Evolutionary conservation across 1,140 invertebrate genomes (phyloP), one percentile per base, ranked within the genome.

Genomic region (Campoletis sonorensis): DNA sequence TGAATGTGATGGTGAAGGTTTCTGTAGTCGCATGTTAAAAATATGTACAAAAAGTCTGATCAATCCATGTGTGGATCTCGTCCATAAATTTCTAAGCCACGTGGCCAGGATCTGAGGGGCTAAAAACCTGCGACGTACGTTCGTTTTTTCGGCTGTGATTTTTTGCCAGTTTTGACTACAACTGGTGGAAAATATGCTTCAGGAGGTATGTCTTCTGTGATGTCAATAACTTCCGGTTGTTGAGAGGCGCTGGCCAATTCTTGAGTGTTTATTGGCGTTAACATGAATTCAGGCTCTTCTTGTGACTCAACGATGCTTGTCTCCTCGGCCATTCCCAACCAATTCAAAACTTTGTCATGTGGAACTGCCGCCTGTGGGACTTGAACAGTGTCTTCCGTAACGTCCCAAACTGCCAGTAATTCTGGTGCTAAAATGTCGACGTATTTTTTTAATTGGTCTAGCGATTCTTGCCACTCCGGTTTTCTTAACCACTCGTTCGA

Each of bases 281-380:
- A 64, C 77, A 73, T 21, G 15, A 76, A 70, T 37, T 85, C 83
- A 4, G 80, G 72, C 1, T 85, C 58, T 21, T 82, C 81, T 30
- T 85, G 82, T 0, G 84, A 82, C 78, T 85, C 80, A 37, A 75
- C n/a, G 7, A 33, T 37, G 68, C 15, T 18, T 23, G 40, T 78
- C 68, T 18, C 75, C 0, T 5, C 58, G 16, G 51, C 61, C 51
- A 49, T 64, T 70, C 82, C 87, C 8, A 91, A 73, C 91, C 91
- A 92, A 67, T 83, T 88, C 13, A 90, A 82, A 68, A 92, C 91
- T 84, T 91, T 92, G 23, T 91, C 83, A 85, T 88, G 85, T 23
- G 89, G 85, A 45, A 78, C 85, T 15, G 84, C 30, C 16, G 84
- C 81, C 16, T 84, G 40, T 4, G 88, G 76, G 45, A 84, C 75